These are phyloP conservation scores for Pygocentrus nattereri DNA, from an alignment of 2,797 vertebrate species.

Conservation along the genomic window DNA sequence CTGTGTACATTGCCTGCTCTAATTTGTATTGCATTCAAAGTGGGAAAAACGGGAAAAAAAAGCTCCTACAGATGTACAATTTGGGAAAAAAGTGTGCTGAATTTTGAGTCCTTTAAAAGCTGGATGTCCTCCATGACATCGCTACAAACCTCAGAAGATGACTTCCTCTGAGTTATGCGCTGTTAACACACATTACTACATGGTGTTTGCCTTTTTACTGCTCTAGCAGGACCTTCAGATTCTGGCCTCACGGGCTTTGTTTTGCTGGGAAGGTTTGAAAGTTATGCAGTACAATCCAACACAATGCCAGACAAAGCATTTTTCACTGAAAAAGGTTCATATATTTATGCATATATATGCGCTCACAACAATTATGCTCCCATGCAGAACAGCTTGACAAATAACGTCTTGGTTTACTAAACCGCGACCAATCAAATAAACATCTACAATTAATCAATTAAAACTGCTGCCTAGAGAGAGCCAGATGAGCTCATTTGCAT, in stretches of 20 bases:
- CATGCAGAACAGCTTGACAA: conserved; percentile 69
- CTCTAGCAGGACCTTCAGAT: conserved; percentile 3
- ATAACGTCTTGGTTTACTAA: conserved; percentile 72
- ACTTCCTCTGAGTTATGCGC: background rate
- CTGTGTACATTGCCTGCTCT: background rate
- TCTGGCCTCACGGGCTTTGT: background rate
- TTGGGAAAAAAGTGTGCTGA: background rate
- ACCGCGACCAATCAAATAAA: conserved; percentile 73
- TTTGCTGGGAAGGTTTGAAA: background rate
- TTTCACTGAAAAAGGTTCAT: background rate
- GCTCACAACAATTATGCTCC: conserved; percentile 48
- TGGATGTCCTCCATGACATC: background rate
- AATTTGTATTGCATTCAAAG: background rate
- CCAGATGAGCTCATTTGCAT: conserved; percentile 75
- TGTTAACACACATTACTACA: conserved; percentile 17
- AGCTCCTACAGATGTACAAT: background rate
- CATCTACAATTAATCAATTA: conserved; percentile 79
- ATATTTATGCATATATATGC: conserved; percentile 21
- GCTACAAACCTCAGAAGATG: background rate
- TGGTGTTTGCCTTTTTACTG: background rate
- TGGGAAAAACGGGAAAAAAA: background rate
- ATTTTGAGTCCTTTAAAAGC: background rate
- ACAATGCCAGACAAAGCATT: conserved; percentile 29
- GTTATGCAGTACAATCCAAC: background rate
- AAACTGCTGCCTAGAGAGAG: conserved; percentile 66